A percentile compares a stretch with the other conserved stretches of the same genome.
These are phyloP conservation scores for Mobula hypostoma DNA, from an alignment of 2,113 vertebrate genomes.

Conservation along the genomic window DNA sequence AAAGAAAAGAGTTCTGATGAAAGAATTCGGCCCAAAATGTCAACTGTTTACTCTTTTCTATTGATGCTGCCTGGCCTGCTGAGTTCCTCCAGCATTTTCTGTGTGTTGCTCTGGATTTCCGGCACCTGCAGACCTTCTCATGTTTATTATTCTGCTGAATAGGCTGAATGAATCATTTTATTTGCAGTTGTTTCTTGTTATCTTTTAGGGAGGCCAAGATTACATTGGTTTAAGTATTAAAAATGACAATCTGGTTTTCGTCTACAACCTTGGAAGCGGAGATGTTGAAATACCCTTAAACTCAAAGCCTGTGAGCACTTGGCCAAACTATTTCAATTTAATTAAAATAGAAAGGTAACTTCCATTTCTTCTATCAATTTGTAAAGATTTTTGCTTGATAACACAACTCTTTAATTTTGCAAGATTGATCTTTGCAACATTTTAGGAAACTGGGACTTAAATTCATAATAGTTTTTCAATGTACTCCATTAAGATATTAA, in stretches of 20 bases:
- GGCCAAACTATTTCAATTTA: constrained; percentile 89
- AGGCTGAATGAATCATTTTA: neutral
- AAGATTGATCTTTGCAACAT: neutral
- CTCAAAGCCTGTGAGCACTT: constrained; percentile 88
- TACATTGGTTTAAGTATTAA: constrained; percentile 93
- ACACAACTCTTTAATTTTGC: neutral
- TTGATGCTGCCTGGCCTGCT: too few species aligned
- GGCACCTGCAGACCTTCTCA: too few species aligned
- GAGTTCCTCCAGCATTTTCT: too few species aligned
- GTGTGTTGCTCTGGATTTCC: too few species aligned
- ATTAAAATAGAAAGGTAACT: constrained; percentile 88
- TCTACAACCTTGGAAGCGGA: constrained; percentile 82
- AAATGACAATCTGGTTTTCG: constrained; percentile 84
- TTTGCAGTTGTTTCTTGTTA: constrained; percentile 42
- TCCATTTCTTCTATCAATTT: too few species aligned
- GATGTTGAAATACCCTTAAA: constrained; percentile 87
- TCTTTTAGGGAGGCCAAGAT: constrained; percentile 73
- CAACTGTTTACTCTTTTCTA: too few species aligned
- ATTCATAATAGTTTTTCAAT: neutral
- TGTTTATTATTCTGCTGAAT: neutral
- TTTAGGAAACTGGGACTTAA: neutral
- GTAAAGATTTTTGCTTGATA: neutral
- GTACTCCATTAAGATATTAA: neutral
- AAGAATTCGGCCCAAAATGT: too few species aligned
- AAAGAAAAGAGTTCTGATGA: too few species aligned